phyloP scores from a whole-genome alignment of 2,888 invertebrate genomes.

The Nephrotoma guestfalica region DNA sequence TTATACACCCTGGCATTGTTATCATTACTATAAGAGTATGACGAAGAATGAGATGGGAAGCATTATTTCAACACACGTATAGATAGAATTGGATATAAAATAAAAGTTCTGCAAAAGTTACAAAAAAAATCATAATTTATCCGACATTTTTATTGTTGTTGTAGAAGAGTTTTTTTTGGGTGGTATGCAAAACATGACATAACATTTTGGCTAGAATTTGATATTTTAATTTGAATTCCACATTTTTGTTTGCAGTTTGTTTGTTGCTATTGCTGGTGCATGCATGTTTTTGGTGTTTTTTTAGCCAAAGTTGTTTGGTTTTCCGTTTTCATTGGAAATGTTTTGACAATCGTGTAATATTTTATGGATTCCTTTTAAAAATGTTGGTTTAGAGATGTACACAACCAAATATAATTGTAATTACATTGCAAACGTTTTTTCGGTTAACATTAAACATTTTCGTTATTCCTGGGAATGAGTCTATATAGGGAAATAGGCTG shows the following conservation, averaged over 20 bases:
- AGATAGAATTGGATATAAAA: neutral
- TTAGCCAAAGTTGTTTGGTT: neutral
- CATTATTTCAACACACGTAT: neutral
- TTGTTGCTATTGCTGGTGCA: neutral
- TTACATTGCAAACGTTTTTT: neutral
- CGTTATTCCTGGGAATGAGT: too few species aligned
- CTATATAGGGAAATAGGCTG: too few species aligned
- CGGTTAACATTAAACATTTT: too few species aligned
- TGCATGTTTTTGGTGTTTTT: neutral
- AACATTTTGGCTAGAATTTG: neutral
- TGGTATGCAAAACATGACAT: neutral
- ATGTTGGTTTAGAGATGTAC: neutral
- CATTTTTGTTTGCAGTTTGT: neutral
- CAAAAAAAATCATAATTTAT: neutral
- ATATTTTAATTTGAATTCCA: neutral
- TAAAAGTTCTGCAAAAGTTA: neutral
- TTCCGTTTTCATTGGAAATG: neutral
- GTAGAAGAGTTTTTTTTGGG: neutral
- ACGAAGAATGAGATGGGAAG: neutral
- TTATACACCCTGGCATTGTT: neutral
- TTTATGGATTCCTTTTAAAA: neutral
- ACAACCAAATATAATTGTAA: neutral
- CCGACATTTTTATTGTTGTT: neutral
- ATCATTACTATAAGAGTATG: neutral
- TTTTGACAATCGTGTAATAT: neutral